Base-by-base conservation (phyloP, 2,797 vertebrate species). In the Pipistrellus nathusii region DNA sequence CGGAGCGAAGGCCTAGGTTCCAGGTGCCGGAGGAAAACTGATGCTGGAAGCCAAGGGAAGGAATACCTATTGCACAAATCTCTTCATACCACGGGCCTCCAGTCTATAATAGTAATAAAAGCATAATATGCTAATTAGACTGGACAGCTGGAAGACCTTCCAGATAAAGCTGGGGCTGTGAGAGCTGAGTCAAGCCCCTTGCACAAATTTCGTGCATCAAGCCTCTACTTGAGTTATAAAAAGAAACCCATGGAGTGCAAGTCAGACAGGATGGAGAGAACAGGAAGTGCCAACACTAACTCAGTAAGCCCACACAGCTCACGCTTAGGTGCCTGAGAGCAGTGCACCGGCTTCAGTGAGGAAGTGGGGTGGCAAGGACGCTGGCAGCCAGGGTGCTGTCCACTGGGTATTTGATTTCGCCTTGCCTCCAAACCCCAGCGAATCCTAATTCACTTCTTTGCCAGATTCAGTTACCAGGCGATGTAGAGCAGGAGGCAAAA, bases 351-450 rank as follows among this genome's bases (percentile, higher is more conserved):
- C 14, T 27, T 72, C 75, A 4, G 4, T 41, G 53, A 90, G 62
- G 55, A 85, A 64, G 35, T 76, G 55, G 75, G 72, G 46, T 4
- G 5, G 44, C 23, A 27, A 1, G 17, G 32, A 25, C 0, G 13
- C 53, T 5, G 35, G 55, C 51, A 17, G 68, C 2, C 25, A 1
- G 81, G 38, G 44, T 17, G 38, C 14, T 13, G 8, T 35, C n/a
- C 32, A 15, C 6, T 27, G 25, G 14, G 23, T n/a, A n/a, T 78
- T 20, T 62, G n/a, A 53, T 72, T 86, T 55, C 62, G 23, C 21
- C 57, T 59, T 32, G 66, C 59, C 44, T 85, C 48, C 32, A 53
- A 87, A 94, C 84, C 73, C 53, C 88, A 71, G 88, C 90, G 66
- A 93, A 27, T 35, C 57, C 38, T 44, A 51, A 57, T 48, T 66